Conservation (phyloP, 2,888 invertebrate species). For the Aquatica leii region DNA sequence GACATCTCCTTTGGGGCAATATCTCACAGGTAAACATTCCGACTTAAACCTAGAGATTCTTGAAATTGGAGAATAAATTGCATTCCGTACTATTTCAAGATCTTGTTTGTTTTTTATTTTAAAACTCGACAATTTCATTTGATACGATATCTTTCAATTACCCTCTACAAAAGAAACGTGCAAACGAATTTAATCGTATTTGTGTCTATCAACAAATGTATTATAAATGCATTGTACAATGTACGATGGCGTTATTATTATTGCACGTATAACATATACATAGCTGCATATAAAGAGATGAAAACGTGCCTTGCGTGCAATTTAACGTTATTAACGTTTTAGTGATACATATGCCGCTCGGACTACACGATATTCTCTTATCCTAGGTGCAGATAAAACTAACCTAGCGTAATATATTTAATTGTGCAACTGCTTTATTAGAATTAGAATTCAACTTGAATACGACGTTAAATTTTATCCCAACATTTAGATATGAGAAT, state of each 20-base stretch:
- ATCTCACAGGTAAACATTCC: conserved; percentile 71
- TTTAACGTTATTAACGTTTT: neutral
- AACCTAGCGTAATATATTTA: neutral
- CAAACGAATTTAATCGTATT: no score
- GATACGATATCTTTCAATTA: neutral
- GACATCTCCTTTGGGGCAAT: conserved; percentile 82
- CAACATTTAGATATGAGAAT: conserved; percentile 3
- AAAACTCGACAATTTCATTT: neutral
- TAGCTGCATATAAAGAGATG: conserved; percentile 2
- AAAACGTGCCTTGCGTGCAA: conserved; percentile 6
- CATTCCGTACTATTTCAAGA: conserved; percentile 16
- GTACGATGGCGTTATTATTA: no score
- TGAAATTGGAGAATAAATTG: conserved; percentile 30
- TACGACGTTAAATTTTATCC: conserved; percentile 3
- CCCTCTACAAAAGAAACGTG: no score
- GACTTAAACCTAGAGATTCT: conserved; percentile 21
- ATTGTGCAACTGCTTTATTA: neutral
- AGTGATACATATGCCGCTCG: neutral
- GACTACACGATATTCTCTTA: neutral
- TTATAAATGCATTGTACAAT: no score
- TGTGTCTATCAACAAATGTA: no score
- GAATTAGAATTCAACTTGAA: conserved; percentile 4
- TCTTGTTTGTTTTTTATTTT: conserved; percentile 7
- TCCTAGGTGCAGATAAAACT: conserved; percentile 6
- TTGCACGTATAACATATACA: conserved; percentile 10